Percentiles rank a stretch among this genome's conserved stretches.
Evolutionary conservation across 2,797 vertebrate genomes (phyloP).

Genomic region (Trematomus bernacchii): DNA sequence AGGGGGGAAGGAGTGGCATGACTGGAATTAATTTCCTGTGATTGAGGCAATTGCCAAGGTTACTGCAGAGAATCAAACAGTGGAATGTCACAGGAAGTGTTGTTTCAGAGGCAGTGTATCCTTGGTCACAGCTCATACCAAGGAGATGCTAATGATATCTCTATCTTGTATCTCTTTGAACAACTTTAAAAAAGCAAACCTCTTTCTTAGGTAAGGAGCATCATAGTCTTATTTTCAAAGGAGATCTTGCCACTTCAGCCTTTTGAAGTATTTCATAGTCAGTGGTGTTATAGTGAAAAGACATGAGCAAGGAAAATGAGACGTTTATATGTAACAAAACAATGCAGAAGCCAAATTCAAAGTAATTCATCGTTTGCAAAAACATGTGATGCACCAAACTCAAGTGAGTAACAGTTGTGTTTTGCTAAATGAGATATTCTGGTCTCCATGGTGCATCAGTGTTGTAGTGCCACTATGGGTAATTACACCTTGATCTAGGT

Average conservation of each 20-base stretch:
- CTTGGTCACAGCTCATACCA: slow-evolving; percentile 73
- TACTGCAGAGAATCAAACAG: slow-evolving; percentile 84
- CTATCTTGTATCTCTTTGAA: slow-evolving; percentile 62
- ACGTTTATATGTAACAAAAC: slow-evolving; percentile 8
- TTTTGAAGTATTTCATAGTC: slow-evolving; percentile 31
- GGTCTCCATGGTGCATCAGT: slow-evolving; percentile 13
- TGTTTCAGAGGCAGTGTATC: slow-evolving; percentile 74
- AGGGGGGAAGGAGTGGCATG: slow-evolving; percentile 71
- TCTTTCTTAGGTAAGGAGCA: slow-evolving; percentile 47
- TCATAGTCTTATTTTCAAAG: slow-evolving; percentile 56
- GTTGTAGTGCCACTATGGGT: background rate
- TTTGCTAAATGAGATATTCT: slow-evolving; percentile 21
- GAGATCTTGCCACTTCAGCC: slow-evolving; percentile 30
- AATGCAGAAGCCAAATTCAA: slow-evolving; percentile 11
- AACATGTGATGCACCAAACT: background rate
- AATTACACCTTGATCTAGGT: slow-evolving; percentile 15
- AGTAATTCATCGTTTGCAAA: slow-evolving; percentile 9
- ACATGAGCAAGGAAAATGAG: background rate
- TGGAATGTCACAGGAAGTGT: slow-evolving; percentile 82
- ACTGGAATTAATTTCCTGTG: slow-evolving; percentile 86
- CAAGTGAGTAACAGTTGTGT: slow-evolving; percentile 16
- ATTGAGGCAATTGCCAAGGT: slow-evolving; percentile 86
- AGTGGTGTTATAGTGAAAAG: slow-evolving; percentile 13
- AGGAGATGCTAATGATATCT: slow-evolving; percentile 77
- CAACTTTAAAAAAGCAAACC: slow-evolving; percentile 41